These are phyloP conservation scores for Phoeniculus purpureus DNA, from an alignment of 2,797 vertebrate genomes.

Conservation along the genomic window DNA sequence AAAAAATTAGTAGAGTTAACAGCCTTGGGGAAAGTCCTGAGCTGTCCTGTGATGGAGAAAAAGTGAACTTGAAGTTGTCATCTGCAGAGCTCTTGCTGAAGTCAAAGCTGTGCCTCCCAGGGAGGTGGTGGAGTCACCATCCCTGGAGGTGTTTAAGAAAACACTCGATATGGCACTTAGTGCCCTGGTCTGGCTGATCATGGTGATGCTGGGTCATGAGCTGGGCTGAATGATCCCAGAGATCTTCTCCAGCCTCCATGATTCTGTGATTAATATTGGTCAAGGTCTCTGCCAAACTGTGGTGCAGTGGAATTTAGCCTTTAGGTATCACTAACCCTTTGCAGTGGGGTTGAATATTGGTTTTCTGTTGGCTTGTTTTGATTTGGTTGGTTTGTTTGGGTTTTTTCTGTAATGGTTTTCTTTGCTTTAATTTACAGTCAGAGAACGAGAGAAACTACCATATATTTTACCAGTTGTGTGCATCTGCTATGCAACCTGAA, in stretches of 20 bases:
- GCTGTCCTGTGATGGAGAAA: background rate
- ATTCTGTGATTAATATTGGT: background rate
- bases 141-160: no score
- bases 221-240: no score
- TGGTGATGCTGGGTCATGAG: no score
- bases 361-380: background rate
- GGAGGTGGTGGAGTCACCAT: no score
- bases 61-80: background rate
- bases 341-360: background rate
- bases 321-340: background rate
- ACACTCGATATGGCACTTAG: no score
- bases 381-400: background rate
- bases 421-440: constrained; percentile 80
- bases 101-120: background rate
- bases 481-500: constrained; percentile 86
- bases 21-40: background rate
- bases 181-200: no score
- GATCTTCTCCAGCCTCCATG: no score
- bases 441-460: constrained; percentile 98
- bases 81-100: background rate
- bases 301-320: background rate
- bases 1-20: background rate
- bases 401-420: background rate
- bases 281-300: background rate
- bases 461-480: constrained; percentile 98